These are phyloP conservation scores for Oppia nitens DNA, from an alignment of 1,140 invertebrate species.

Conservation along the genomic window DNA sequence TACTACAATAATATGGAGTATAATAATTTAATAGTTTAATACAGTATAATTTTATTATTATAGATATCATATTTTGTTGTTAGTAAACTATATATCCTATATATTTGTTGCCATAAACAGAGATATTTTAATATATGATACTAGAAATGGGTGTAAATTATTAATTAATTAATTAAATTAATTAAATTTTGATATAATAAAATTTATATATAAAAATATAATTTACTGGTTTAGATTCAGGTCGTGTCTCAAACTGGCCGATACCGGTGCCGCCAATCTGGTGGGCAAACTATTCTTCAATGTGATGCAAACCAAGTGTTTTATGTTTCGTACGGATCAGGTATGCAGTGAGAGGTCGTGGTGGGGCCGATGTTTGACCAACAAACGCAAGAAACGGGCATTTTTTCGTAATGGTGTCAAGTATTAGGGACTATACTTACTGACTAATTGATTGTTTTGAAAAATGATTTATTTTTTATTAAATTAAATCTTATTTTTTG, in stretches of 20 bases:
- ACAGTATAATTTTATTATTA: too few relatives aligned
- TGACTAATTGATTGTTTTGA: neutral
- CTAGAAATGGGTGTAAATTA: too few relatives aligned
- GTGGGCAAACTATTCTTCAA: conserved; percentile 89
- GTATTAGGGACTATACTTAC: neutral
- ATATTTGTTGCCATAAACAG: too few relatives aligned
- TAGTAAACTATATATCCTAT: too few relatives aligned
- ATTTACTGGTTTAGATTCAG: conserved; percentile 81
- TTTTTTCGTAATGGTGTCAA: conserved; percentile 5
- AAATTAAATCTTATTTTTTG: neutral
- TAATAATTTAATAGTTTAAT: too few relatives aligned
- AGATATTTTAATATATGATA: too few relatives aligned
- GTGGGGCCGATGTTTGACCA: conserved; percentile 62
- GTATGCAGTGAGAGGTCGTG: conserved; percentile 54
- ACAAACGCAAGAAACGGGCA: conserved; percentile 49
- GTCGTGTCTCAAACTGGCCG: conserved; percentile 68
- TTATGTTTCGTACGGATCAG: conserved; percentile 57
- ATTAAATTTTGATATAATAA: too few relatives aligned
- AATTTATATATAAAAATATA: too few relatives aligned
- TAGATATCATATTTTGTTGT: too few relatives aligned
- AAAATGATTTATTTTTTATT: neutral
- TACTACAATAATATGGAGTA: too few relatives aligned
- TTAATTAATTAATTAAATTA: too few relatives aligned
- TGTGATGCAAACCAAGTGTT: conserved; percentile 76
- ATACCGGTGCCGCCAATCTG: conserved; percentile 62